Evolutionary conservation across 2,113 vertebrate species (phyloP), one percentile per base, ranked within the genome.

Genomic region (Tachysurus fulvidraco): DNA sequence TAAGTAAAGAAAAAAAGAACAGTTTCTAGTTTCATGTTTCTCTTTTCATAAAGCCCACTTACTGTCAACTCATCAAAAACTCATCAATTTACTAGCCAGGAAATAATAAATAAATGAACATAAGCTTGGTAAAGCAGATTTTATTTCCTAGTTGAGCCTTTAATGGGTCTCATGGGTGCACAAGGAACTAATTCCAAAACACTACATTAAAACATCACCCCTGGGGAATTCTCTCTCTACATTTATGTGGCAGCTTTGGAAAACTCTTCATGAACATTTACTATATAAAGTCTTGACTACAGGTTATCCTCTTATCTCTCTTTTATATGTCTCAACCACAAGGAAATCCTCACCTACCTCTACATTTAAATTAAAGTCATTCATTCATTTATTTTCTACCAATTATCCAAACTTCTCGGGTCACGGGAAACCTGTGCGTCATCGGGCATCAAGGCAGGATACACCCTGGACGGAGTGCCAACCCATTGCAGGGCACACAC

Each of bases 21-120:
- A 23, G 30, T 73, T 54, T 21, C 44, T 64, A 64, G 28, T n/a
- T 54, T 60, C 52, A 71, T 36, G 44, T 57, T 57, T 17, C 30
- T 84, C 52, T 28, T 67, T 52, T 80, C 74, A 80, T 79, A 54
- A 46, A 57, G 52, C 77, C 77, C 76, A 28, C 62, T 65, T 28
- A 60, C 60, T 60, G 85, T 85, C 74, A 79, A n/a, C 44, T 17
- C 14, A 30, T 44, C 13, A 19, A 14, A 80, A 44, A 41, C 46
- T 80, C 46, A 50, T 50, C 1, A 50, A 62, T 80, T 67, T 41
- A 81, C 21, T 23, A 71, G 30, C 30, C 16, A 81, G 78, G 28
- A 55, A 67, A 36, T 23, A 41, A 46, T 50, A 25, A 86, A 60
- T 21, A 81, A 17, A 80, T 73, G 54, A 81, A 71, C 7, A 44